A percentile compares a stretch with the other conserved stretches of the same genome.
phyloP scores from a whole-genome alignment of 2,113 vertebrate genomes.

The Trichechus manatus region DNA sequence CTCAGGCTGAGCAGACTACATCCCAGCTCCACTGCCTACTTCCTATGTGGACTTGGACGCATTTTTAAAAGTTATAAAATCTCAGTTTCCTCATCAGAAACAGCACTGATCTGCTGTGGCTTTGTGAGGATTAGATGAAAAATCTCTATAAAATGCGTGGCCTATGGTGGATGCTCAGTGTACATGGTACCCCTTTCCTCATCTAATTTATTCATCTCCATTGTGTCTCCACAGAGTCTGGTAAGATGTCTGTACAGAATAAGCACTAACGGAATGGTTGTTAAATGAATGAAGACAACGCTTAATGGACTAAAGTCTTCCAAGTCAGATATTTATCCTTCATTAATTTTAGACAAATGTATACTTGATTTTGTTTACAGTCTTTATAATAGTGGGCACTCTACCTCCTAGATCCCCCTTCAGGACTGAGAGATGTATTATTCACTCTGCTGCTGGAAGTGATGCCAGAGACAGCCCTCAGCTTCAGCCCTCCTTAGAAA shows the following conservation, averaged over 20 bases:
- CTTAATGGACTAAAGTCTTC: constrained; percentile 58
- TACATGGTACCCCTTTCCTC: background rate
- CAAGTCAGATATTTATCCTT: constrained; percentile 58
- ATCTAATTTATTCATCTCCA: background rate
- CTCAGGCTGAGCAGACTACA: background rate
- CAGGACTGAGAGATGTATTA: background rate
- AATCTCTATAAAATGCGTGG: background rate
- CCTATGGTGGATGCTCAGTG: too few relatives aligned
- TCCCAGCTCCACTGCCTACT: background rate
- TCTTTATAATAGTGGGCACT: background rate
- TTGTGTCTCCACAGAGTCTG: background rate
- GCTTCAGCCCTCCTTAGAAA: background rate
- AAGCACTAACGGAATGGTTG: background rate
- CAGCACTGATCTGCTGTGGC: background rate
- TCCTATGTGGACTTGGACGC: background rate
- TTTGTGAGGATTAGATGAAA: background rate
- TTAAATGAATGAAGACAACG: background rate
- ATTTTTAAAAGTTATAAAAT: background rate
- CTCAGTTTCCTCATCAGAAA: constrained; percentile 1
- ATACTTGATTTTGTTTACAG: constrained; percentile 45
- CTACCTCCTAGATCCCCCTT: background rate
- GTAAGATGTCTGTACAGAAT: background rate
- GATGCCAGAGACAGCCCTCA: background rate
- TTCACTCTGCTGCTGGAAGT: background rate
- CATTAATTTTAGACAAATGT: constrained; percentile 41